Evolutionary conservation across 1,140 invertebrate species (phyloP).

Genomic region (Brachionus paranguensis): DNA sequence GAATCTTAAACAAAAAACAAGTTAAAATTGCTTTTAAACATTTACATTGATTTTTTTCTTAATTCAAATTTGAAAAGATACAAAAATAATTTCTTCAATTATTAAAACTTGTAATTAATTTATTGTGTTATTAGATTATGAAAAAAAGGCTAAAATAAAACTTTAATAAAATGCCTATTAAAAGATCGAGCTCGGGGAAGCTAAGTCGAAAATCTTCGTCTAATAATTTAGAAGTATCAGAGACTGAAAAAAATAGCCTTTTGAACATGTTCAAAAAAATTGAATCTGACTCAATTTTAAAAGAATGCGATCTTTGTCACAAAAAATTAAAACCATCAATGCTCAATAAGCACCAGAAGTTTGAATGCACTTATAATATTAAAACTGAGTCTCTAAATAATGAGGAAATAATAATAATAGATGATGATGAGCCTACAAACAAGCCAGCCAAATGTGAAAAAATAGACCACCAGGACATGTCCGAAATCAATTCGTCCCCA

Average conservation of each 20-base stretch:
- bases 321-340: neutral
- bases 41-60: no score
- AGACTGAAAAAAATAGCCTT: neutral
- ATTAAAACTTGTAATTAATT: no score
- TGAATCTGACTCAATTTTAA: neutral
- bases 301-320: neutral
- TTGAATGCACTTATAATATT: neutral
- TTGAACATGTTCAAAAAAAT: neutral
- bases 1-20: no score
- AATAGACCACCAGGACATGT: neutral
- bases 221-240: neutral
- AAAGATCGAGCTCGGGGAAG: neutral
- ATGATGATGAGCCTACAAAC: neutral
- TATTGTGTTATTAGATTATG: neutral
- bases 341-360: neutral
- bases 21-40: no score
- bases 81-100: no score
- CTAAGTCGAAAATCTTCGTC: neutral
- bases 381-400: neutral
- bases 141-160: neutral
- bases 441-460: neutral
- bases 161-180: neutral
- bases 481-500: neutral
- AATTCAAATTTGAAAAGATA: no score
- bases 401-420: neutral